Evolutionary conservation across 2,888 invertebrate genomes (phyloP), one percentile per base, ranked within the genome.

Genomic region (Sympetrum striolatum): DNA sequence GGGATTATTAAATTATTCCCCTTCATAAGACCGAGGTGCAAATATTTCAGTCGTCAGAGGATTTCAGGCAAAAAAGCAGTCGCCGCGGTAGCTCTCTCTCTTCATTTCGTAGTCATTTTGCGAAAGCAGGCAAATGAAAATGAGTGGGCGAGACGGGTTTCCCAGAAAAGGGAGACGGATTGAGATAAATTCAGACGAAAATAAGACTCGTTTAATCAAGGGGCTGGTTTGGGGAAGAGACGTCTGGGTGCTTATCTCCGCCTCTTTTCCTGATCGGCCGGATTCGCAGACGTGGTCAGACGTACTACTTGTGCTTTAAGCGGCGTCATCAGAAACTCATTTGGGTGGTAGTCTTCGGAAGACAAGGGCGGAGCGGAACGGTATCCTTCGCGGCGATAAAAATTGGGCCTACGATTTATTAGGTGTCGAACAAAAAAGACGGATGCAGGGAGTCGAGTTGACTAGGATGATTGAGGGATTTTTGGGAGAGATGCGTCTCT

Each of bases 301-400:
- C 37, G 58, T 39, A 60, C 60, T 86, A n/a, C 12, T 6, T 22
- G 44, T 2, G 31, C 18, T 39, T 82, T 86, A 86, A 60, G 58
- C 53, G 37, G 22, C 58, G 86, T 86, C 86, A 86, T 86, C 86
- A 86, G 86, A 86, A 86, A 86, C 60, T 86, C 86, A 86, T 86
- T 86, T 86, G 86, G 86, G 58, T 37, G 31, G 8, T 14, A 8
- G 37, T 18, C 35, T n/a, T 44, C 64, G n/a, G 44, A 64, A 22
- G 64, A 25, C n/a, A 64, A 64, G 25, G 25, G 25, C n/a, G 25
- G 22, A n/a, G 25, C 64, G 64, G 64, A 44, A 25, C 25, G 64
- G 1, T 64, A 64, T 64, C 64, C 64, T 10, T 44, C 64, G 64
- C n/a, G 64, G 22, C 64, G 25, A 64, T 64, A 64, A 64, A 64